These are phyloP conservation scores for Acromyrmex charruanus DNA, from an alignment of 1,140 invertebrate species.

Conservation along the genomic window DNA sequence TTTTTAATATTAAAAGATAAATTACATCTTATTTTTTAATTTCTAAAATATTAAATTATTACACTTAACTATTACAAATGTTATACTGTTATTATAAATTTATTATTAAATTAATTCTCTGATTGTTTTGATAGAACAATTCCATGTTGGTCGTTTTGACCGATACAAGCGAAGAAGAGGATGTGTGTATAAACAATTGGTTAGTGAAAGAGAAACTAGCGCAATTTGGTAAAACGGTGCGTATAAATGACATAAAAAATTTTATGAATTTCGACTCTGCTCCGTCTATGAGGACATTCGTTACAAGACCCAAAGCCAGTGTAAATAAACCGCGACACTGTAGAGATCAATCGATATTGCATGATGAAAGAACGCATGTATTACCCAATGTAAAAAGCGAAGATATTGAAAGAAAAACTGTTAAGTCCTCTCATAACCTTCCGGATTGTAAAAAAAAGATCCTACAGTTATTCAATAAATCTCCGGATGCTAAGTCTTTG, in stretches of 20 bases:
- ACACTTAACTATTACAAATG: no score
- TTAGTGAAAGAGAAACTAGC: constrained; percentile 77
- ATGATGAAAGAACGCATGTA: background rate
- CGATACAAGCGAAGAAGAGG: constrained; percentile 75
- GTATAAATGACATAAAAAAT: constrained; percentile 73
- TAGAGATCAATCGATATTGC: background rate
- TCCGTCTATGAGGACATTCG: background rate
- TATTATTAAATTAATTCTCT: constrained; percentile 21
- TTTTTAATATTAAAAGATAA: background rate
- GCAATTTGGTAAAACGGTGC: constrained; percentile 77
- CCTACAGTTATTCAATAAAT: background rate
- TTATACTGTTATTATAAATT: constrained; percentile 22
- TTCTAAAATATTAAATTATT: constrained; percentile 1
- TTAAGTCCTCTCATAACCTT: background rate
- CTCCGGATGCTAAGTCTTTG: background rate
- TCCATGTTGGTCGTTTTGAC: constrained; percentile 78
- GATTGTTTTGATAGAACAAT: constrained; percentile 77
- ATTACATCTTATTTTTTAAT: background rate
- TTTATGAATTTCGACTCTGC: constrained; percentile 27
- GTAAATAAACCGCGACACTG: background rate
- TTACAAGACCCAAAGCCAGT: background rate
- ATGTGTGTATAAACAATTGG: constrained; percentile 79
- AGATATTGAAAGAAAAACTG: background rate
- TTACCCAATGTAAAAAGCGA: constrained; percentile 11
- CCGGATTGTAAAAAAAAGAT: no score